Conservation (phyloP, 2,113 vertebrate genomes). For the Neolamprologus tretocephalus region DNA sequence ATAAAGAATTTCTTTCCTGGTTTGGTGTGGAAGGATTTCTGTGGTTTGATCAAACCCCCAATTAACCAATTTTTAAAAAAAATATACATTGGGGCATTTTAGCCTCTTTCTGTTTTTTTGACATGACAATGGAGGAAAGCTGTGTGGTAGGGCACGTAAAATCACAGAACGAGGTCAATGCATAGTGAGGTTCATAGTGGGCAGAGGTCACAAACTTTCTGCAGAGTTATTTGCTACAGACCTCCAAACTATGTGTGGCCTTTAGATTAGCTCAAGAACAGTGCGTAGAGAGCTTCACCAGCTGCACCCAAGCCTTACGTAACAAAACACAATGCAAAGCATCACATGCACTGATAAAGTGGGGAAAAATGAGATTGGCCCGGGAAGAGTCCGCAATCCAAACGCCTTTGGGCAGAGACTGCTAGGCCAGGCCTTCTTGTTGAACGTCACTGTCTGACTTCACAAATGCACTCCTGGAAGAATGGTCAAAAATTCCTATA, state of each 20-base stretch:
- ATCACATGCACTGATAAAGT: neutral
- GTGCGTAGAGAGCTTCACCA: neutral
- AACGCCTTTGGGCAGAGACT: neutral
- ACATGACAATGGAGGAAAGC: neutral
- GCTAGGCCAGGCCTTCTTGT: no score
- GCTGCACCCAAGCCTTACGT: neutral
- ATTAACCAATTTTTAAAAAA: neutral
- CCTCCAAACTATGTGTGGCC: neutral
- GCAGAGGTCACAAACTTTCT: neutral
- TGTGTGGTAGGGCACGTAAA: neutral
- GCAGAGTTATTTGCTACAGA: neutral
- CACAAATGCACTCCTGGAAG: neutral
- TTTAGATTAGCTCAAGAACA: neutral
- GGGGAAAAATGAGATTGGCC: neutral
- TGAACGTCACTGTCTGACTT: rapidly evolving
- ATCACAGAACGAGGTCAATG: neutral
- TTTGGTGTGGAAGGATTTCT: neutral
- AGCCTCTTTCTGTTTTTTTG: neutral
- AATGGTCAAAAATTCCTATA: neutral
- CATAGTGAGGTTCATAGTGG: neutral
- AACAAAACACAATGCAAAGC: neutral
- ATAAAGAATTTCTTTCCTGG: neutral
- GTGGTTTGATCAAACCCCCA: neutral
- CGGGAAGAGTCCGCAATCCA: neutral
- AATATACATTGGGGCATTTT: neutral